Conservation (phyloP, 2,888 invertebrate genomes). For the Protophormia terraenovae region DNA sequence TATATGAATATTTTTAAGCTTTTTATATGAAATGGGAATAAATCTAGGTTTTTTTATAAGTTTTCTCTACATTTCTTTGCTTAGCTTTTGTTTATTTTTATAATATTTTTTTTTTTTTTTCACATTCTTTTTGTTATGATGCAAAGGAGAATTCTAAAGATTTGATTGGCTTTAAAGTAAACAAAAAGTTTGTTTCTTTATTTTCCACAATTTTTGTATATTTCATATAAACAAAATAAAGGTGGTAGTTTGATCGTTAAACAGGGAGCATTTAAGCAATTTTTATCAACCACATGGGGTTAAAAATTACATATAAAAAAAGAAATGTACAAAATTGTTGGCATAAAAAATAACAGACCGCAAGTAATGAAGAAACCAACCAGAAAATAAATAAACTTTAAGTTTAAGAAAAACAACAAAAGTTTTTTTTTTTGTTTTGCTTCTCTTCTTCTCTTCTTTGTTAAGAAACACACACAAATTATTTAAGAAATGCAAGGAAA, state of each 20-base stretch:
- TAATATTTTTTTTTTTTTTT: not conserved
- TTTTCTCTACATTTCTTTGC: not conserved
- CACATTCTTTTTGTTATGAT: conserved; percentile 21
- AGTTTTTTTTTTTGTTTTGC: too few relatives aligned
- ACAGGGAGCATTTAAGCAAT: conserved; percentile 77
- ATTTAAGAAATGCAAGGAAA: not conserved
- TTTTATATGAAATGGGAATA: not conserved
- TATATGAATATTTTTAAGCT: not conserved
- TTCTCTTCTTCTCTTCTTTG: not conserved
- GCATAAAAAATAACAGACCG: conserved; percentile 55
- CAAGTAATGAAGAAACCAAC: conserved; percentile 30
- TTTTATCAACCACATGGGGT: conserved; percentile 78
- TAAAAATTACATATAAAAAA: conserved; percentile 48
- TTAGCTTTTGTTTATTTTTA: not conserved
- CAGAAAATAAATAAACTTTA: conserved; percentile 33
- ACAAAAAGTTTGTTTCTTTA: conserved; percentile 20
- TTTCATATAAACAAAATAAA: conserved; percentile 32
- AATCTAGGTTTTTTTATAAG: not conserved
- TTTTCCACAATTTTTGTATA: not conserved
- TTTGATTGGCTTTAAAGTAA: conserved; percentile 51
- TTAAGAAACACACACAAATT: not conserved
- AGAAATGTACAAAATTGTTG: conserved; percentile 26
- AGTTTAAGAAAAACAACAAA: conserved; percentile 42
- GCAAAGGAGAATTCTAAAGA: conserved; percentile 42
- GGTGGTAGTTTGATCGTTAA: conserved; percentile 59